A percentile compares a stretch with the other conserved stretches of the same genome.
Conservation (phyloP, 2,113 vertebrate genomes). For the Cercopithecus mona region DNA sequence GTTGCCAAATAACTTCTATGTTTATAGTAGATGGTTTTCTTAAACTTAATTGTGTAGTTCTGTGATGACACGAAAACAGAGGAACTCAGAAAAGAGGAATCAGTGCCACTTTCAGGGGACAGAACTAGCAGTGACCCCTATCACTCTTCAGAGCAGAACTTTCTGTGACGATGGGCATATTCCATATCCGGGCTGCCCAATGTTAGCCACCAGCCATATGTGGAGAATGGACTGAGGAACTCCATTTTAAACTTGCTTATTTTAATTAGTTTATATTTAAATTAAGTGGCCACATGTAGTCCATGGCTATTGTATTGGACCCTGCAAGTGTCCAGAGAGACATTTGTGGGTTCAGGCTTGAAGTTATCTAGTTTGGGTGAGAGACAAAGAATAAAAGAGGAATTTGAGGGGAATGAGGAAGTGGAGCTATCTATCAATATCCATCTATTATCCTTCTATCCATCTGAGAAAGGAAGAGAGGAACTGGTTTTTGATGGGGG, state of each 20-base stretch:
- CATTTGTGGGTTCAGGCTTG: neutral
- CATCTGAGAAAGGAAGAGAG: neutral
- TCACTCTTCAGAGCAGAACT: neutral
- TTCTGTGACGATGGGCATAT: no score
- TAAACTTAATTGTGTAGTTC: neutral
- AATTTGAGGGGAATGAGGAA: neutral
- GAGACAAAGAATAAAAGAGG: neutral
- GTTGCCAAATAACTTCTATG: conserved; percentile 30
- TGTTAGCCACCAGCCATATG: neutral
- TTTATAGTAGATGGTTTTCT: conserved; percentile 12
- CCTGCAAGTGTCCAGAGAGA: neutral
- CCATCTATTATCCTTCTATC: neutral
- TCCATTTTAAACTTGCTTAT: neutral
- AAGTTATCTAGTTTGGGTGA: neutral
- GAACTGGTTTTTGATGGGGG: neutral
- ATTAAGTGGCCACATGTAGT: neutral
- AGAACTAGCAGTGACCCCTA: neutral
- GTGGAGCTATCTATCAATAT: neutral
- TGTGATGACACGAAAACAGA: neutral
- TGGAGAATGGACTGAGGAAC: neutral
- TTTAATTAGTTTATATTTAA: neutral
- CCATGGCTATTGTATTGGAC: neutral
- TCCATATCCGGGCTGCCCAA: neutral
- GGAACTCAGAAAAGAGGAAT: neutral
- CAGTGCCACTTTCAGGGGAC: neutral